Conservation (phyloP, 1,140 invertebrate species). For the Samia ricini region DNA sequence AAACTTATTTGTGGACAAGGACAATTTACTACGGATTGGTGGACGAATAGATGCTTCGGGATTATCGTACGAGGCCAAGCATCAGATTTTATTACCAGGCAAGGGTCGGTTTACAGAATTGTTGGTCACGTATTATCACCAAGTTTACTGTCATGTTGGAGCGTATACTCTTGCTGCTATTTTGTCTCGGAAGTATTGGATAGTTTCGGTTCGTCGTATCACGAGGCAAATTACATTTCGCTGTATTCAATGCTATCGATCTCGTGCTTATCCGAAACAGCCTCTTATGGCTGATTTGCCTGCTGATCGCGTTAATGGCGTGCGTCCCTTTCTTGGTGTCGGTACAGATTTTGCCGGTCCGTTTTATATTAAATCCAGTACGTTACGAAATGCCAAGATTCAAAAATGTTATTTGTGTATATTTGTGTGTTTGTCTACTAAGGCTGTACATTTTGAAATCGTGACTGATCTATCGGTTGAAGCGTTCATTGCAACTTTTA, state of each 20-base stretch:
- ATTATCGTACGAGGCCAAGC: conserved; percentile 8
- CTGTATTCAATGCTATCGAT: too few species aligned
- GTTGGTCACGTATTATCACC: conserved; percentile 14
- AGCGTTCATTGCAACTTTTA: too few species aligned
- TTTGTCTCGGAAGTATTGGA: conserved; percentile 17
- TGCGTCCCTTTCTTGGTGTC: not conserved
- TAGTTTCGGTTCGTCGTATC: conserved; percentile 11
- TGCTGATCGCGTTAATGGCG: too few species aligned
- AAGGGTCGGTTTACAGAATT: conserved; percentile 8
- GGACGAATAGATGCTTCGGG: conserved; percentile 4
- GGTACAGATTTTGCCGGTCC: conserved; percentile 2
- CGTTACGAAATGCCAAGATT: too few species aligned
- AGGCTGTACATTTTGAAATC: too few species aligned
- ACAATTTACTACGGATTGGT: conserved; percentile 10
- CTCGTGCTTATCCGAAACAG: too few species aligned
- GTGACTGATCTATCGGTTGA: too few species aligned
- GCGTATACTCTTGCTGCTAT: conserved; percentile 15
- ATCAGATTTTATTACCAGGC: conserved; percentile 15
- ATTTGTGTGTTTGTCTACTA: too few species aligned
- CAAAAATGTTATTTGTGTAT: too few species aligned
- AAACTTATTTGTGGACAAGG: conserved; percentile 12
- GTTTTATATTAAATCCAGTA: conserved; percentile 6
- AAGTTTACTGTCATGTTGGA: conserved; percentile 11
- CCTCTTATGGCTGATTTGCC: too few species aligned
- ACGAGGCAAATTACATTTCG: not conserved